Conservation (phyloP, 2,888 invertebrate genomes). For the Rotaria sp. region DNA sequence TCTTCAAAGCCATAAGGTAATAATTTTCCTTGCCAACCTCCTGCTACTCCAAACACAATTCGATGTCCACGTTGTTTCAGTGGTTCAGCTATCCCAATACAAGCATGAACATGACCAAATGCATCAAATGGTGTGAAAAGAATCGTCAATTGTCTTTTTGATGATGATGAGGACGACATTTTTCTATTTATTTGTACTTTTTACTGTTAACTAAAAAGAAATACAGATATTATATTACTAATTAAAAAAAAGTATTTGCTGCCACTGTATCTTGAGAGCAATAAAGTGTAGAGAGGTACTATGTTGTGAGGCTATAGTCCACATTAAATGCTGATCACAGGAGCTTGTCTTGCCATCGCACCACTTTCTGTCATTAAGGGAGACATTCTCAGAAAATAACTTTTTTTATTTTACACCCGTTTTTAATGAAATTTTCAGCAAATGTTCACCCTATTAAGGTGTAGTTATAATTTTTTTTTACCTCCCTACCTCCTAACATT, state of each 20-base stretch:
- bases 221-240: neutral
- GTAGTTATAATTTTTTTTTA: too few relatives aligned
- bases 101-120: neutral
- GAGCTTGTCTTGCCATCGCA: too few relatives aligned
- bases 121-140: neutral
- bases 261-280: neutral
- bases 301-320: too few relatives aligned
- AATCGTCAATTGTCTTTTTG: neutral
- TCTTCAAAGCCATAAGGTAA: slow-evolving; percentile 7
- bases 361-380: too few relatives aligned
- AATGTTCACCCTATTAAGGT: too few relatives aligned
- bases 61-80: neutral
- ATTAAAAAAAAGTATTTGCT: neutral
- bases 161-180: neutral
- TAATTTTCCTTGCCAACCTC: neutral
- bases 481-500: too few relatives aligned
- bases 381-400: too few relatives aligned
- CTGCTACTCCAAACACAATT: slow-evolving; percentile 2
- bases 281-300: too few relatives aligned
- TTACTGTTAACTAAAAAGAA: neutral
- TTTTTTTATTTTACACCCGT: too few relatives aligned
- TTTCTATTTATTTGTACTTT: neutral
- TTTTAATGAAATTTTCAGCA: too few relatives aligned
- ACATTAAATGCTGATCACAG: too few relatives aligned
- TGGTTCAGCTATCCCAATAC: neutral